Conservation (phyloP, 1,140 invertebrate species). For the Tetramorium parvispinum region DNA sequence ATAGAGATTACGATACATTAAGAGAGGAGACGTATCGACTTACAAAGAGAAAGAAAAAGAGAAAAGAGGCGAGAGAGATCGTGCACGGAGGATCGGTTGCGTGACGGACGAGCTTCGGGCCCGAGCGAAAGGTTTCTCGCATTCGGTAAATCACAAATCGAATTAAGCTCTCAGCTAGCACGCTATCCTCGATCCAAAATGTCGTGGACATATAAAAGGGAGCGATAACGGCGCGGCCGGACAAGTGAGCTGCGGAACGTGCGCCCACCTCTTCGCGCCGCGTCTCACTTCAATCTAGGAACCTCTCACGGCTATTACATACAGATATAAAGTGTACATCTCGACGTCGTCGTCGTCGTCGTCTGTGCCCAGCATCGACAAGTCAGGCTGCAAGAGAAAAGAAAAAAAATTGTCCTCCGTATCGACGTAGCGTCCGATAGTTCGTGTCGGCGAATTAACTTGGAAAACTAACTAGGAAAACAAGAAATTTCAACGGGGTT, state of each 20-base stretch:
- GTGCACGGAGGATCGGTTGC: constrained; percentile 59
- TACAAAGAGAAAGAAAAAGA: too few relatives aligned
- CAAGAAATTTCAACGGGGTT: not conserved
- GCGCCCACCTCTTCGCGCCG: constrained; percentile 76
- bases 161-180: constrained; percentile 84
- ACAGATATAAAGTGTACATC: constrained; percentile 28
- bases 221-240: constrained; percentile 70
- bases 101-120: constrained; percentile 80
- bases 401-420: constrained; percentile 17
- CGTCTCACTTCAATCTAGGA: constrained; percentile 83
- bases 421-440: not conserved
- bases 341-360: not conserved
- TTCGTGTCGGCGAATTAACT: not conserved
- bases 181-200: constrained; percentile 80
- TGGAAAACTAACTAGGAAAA: not conserved
- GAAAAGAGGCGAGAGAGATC: not conserved
- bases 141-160: constrained; percentile 81
- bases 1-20: constrained; percentile 24
- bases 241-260: constrained; percentile 84
- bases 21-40: not conserved
- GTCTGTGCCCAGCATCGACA: not conserved
- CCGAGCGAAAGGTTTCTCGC: constrained; percentile 83
- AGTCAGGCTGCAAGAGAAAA: not conserved
- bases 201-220: constrained; percentile 81
- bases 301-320: constrained; percentile 8